Conservation (phyloP, 2,888 invertebrate genomes). For the Boloria selene region DNA sequence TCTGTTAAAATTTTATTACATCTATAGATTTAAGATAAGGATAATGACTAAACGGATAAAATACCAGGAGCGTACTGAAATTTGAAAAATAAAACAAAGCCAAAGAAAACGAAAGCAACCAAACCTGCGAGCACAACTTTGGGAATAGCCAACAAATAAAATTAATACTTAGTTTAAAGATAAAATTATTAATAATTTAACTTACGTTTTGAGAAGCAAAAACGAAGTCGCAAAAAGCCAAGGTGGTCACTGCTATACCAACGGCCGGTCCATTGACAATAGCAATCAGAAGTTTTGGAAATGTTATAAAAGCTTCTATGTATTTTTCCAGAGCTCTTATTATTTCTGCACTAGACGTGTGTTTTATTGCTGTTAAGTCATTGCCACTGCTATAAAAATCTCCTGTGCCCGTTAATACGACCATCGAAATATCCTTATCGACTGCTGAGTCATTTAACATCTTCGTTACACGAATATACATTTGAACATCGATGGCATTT, state of each 20-base stretch:
- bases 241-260: constrained; percentile 93
- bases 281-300: constrained; percentile 93
- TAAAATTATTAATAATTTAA: constrained; percentile 22
- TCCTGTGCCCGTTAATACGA: constrained; percentile 91
- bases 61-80: no score
- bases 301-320: constrained; percentile 90
- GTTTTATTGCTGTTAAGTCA: constrained; percentile 77
- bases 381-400: constrained; percentile 94
- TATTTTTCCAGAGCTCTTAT: constrained; percentile 78
- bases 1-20: no score
- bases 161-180: not conserved
- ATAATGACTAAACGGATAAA: no score
- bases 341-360: constrained; percentile 48
- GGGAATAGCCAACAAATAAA: no score
- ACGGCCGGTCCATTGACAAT: constrained; percentile 97
- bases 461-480: constrained; percentile 85
- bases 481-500: constrained; percentile 88
- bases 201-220: constrained; percentile 92
- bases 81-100: no score
- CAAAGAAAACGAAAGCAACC: no score
- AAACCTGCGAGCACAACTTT: no score
- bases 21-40: no score
- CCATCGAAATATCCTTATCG: constrained; percentile 85
- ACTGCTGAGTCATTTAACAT: constrained; percentile 86
- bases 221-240: constrained; percentile 93